Evolutionary conservation across 2,113 vertebrate species (phyloP), one percentile per base, ranked within the genome.

Genomic region (Antidorcas marsupialis): DNA sequence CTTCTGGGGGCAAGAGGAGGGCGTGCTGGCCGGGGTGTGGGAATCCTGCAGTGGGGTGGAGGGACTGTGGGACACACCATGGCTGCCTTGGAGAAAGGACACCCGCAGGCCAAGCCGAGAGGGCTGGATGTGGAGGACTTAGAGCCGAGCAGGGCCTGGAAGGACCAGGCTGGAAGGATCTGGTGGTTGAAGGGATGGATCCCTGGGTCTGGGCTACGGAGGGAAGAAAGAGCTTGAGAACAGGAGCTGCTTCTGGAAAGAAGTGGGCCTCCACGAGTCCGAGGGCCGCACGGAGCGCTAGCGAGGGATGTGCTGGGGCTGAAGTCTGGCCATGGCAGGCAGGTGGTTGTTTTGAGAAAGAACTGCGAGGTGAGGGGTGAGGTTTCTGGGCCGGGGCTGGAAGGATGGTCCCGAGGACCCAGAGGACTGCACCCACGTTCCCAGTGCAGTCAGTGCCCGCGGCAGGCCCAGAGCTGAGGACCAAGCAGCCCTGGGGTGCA

Each of bases 231-330:
- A 71, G 16, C 62, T 13, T 23, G 7, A 39, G 47, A 12, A n/a
- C 4, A 81, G 47, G 57, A 82, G 60, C 39, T 8, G 13, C 39
- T 39, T 12, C n/a, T 28, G 39, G 47, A 67, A 76, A 52, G 17
- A 60, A 36, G 43, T 1, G 7, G 25, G 10, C 25, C 25, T 89
- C 8, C 10, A 28, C 0, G 27, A 6, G 13, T 7, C 3, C 60
- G 21, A 33, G 36, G 36, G 47, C 7, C 3, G 14, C 15, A 25
- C 2, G 8, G 33, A 2, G 21, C 1, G 1, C 33, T 62, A 27
- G 14, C 1, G 23, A 76, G 52, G 19, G n/a, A 23, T 28, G 17
- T 71, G 55, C 55, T 23, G n/a, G 15, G 30, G 8, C 82, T 25
- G n/a, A 64, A 47, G 45, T 17, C 10, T 33, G 57, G 59, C 83